Evolutionary conservation across 2,113 vertebrate species (phyloP).

Genomic region (Emydocephalus ijimae): DNA sequence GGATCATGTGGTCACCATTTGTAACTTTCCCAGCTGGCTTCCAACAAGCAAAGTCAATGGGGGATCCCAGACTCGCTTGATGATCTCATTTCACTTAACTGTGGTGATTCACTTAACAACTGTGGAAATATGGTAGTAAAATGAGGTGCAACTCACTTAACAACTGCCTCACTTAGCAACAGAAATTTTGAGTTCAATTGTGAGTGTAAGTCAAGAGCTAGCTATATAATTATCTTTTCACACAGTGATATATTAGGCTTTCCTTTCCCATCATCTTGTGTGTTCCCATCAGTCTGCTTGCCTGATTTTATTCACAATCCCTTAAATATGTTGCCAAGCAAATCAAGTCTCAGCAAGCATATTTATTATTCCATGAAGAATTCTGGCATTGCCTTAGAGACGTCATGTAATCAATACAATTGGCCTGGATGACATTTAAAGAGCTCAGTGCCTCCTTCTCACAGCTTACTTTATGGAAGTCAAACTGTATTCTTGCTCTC

Average conservation of each 20-base stretch:
- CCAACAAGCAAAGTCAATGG: not conserved
- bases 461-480: not conserved
- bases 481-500: not conserved
- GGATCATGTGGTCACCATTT: not conserved
- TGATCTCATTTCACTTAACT: not conserved
- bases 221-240: not conserved
- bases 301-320: not conserved
- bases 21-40: not conserved
- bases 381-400: slow-evolving; percentile 3
- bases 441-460: not conserved
- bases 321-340: not conserved
- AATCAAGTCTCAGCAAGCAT: slow-evolving; percentile 9
- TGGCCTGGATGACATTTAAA: not conserved
- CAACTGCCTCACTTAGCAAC: not conserved
- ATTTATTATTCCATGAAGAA: not conserved
- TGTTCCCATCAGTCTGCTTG: not conserved
- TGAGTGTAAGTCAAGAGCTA: not conserved
- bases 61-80: not conserved
- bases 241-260: not conserved
- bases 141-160: not conserved
- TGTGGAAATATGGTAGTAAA: not conserved
- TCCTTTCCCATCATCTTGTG: not conserved
- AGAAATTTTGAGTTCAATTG: not conserved
- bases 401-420: not conserved
- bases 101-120: not conserved